A percentile compares a stretch with the other conserved stretches of the same genome.
Evolutionary conservation across 2,113 vertebrate species (phyloP).

Genomic region (Nothocercus nigrocapillus): DNA sequence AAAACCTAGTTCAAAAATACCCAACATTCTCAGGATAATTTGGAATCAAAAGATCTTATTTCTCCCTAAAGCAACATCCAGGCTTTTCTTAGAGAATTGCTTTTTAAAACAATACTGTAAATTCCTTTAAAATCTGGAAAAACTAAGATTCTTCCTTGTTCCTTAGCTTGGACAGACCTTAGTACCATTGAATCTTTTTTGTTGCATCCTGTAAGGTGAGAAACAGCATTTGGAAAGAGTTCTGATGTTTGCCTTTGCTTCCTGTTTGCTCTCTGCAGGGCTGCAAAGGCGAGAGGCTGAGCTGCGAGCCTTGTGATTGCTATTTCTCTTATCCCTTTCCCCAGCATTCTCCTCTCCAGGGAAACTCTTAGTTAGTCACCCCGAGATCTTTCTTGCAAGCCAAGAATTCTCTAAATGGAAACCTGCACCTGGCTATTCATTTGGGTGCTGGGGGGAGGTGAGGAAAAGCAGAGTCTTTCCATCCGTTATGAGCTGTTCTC

Average conservation of each 20-base stretch:
- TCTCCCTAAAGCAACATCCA: neutral
- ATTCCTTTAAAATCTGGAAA: neutral
- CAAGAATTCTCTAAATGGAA: neutral
- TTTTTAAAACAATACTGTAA: neutral
- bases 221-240: neutral
- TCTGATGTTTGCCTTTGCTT: neutral
- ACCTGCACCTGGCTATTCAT: neutral
- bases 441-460: neutral
- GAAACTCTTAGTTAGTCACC: neutral
- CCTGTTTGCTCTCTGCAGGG: neutral
- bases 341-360: neutral
- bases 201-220: neutral
- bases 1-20: neutral
- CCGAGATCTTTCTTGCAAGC: neutral
- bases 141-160: neutral
- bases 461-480: neutral
- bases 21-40: neutral
- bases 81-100: neutral
- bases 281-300: neutral
- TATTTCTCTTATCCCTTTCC: neutral
- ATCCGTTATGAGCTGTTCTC: neutral
- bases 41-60: neutral
- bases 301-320: neutral
- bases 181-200: neutral
- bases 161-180: neutral